phyloP scores from a whole-genome alignment of 1,140 invertebrate genomes.

The Saccostrea cuccullata region DNA sequence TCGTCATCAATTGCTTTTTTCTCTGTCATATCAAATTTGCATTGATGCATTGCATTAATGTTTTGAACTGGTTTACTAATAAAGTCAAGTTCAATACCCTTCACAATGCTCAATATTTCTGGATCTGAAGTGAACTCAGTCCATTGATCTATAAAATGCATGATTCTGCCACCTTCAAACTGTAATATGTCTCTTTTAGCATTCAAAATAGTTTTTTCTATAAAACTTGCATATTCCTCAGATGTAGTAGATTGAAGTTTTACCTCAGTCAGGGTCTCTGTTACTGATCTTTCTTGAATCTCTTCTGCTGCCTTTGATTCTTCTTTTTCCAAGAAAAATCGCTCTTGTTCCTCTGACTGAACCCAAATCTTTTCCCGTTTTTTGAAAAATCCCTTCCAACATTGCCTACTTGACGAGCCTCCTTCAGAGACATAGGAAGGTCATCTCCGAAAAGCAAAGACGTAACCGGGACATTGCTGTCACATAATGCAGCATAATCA shows the following conservation, averaged over 20 bases:
- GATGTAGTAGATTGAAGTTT: background rate
- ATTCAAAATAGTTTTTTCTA: background rate
- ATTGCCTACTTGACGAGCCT: background rate
- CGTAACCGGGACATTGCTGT: background rate
- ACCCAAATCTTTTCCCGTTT: background rate
- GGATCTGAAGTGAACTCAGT: background rate
- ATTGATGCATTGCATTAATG: background rate
- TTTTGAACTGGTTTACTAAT: background rate
- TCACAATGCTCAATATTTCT: background rate
- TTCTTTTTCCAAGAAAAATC: background rate
- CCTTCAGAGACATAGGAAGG: background rate
- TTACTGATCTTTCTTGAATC: background rate
- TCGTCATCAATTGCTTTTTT: slow-evolving; percentile 35
- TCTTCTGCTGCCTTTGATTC: too few species aligned
- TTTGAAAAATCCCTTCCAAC: slow-evolving; percentile 2
- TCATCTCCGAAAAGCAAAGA: slow-evolving; percentile 32
- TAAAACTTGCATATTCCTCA: background rate
- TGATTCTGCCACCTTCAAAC: slow-evolving; percentile 41
- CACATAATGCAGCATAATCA: slow-evolving; percentile 23
- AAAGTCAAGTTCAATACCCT: slow-evolving; percentile 3
- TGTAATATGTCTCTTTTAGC: background rate
- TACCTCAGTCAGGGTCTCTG: background rate
- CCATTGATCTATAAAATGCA: slow-evolving; percentile 38
- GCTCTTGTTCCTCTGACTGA: background rate
- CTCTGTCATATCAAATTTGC: background rate